Base-by-base conservation (phyloP, 2,888 invertebrate species). In the Acleris sparsana region DNA sequence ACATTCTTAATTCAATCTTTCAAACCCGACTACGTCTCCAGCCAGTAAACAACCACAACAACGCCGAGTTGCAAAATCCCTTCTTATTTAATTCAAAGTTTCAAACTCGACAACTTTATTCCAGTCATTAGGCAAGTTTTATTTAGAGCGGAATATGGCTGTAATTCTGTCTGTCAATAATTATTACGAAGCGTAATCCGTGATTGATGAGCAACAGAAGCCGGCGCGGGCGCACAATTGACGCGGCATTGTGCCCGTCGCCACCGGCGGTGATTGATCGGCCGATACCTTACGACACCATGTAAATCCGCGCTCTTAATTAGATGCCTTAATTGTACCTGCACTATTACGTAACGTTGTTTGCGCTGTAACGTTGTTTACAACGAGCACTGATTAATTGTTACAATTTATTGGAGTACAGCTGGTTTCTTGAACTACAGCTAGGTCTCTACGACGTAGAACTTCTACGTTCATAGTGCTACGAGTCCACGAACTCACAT, bases 151-250 rank as follows among this genome's bases (percentile, higher is more conserved):
- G 69, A 73, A 72, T 71, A 65, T 6, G 16, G 73, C 69, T 72
- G 78, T 82, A 82, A 83, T 82, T 82, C 80, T 75, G 73, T 75
- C 84, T 83, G 89, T 89, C 89, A 88, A 86, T 91, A 87, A 87
- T 88, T 85, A 90, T 87, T 86, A 86, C 79, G 72, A 72, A 71
- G 79, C 79, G 80, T 88, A 87, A 88, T 86, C 83, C 80, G 71
- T 85, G 89, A 91, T 90, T 89, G 88, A 90, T 89, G 86, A 80
- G 79, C 74, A 80, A 87, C 90, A 82, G 91, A 86, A 90, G 90
- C 82, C 68, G 70, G 74, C 69, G 71, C 75, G 77, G 79, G 76
- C 84, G 73, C 77, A 79, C 87, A 88, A 90, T 88, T 85, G 87
- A 85, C 81, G 82, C 72, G 72, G 81, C 75, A 88, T 89, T 89